Evolutionary conservation across 2,888 invertebrate species (phyloP).

Genomic region (Drosophila mimica): DNA sequence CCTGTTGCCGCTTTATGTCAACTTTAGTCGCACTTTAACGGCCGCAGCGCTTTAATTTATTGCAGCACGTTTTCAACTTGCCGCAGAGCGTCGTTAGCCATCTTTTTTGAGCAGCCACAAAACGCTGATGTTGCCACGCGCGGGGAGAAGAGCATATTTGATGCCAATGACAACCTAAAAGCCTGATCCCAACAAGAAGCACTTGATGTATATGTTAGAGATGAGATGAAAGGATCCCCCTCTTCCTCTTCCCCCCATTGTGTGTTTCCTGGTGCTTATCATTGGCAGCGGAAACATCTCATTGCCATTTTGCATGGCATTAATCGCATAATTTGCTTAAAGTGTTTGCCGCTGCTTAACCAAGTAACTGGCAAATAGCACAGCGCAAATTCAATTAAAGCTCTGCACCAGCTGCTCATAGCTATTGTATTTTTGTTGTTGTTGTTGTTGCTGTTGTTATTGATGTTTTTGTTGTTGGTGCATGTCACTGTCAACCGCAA

Average conservation of each 20-base stretch:
- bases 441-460: constrained; percentile 5
- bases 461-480: constrained; percentile 20
- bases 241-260: background rate
- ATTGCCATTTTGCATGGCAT: constrained; percentile 55
- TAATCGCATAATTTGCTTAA: constrained; percentile 56
- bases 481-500: constrained; percentile 65
- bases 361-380: constrained; percentile 45
- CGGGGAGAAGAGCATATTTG: constrained; percentile 57
- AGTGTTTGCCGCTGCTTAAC: constrained; percentile 44
- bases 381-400: constrained; percentile 68
- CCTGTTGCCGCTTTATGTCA: constrained; percentile 44
- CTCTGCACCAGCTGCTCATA: constrained; percentile 17
- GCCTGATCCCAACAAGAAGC: background rate
- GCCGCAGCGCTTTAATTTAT: constrained; percentile 66
- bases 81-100: constrained; percentile 51
- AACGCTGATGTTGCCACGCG: constrained; percentile 46
- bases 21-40: constrained; percentile 48
- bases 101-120: constrained; percentile 57
- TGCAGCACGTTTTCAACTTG: constrained; percentile 48
- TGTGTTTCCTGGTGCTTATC: constrained; percentile 3
- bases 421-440: background rate
- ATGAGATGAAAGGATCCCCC: background rate
- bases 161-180: constrained; percentile 49
- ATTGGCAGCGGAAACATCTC: constrained; percentile 45
- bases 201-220: constrained; percentile 39